These are phyloP conservation scores for Lapara coniferarum DNA, from an alignment of 2,888 invertebrate species.

Conservation along the genomic window DNA sequence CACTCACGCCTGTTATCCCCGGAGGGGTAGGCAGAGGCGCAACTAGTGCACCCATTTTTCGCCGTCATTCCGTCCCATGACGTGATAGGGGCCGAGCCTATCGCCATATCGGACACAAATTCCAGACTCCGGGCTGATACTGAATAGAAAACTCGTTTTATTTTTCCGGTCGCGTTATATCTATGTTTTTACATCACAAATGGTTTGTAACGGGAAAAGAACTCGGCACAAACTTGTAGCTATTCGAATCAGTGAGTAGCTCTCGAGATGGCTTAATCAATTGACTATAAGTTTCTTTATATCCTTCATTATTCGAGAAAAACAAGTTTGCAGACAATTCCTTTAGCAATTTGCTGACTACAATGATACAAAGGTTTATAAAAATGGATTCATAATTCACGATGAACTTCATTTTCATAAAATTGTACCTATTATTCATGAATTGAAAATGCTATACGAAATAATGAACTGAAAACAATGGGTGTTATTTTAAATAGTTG, in stretches of 20 bases:
- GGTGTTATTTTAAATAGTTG: conserved; percentile 13
- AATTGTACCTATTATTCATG: not conserved
- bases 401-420: not conserved
- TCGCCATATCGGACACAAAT: too few relatives aligned
- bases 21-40: too few relatives aligned
- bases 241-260: conserved; percentile 1
- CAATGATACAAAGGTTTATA: conserved; percentile 9
- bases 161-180: too few relatives aligned
- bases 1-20: too few relatives aligned
- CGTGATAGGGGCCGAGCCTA: too few relatives aligned
- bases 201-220: not conserved
- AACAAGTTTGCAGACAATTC: conserved; percentile 1
- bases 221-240: conserved; percentile 6
- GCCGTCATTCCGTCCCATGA: too few relatives aligned
- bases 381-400: conserved; percentile 2
- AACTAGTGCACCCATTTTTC: too few relatives aligned
- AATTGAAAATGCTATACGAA: not conserved
- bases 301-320: not conserved
- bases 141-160: conserved; percentile 3
- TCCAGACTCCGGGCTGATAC: too few relatives aligned
- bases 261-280: conserved; percentile 17
- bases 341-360: not conserved
- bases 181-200: not conserved
- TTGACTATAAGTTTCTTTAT: conserved; percentile 16
- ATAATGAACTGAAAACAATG: conserved; percentile 19